These are phyloP conservation scores for Mechanitis mazaeus DNA, from an alignment of 2,888 invertebrate species.

Conservation along the genomic window DNA sequence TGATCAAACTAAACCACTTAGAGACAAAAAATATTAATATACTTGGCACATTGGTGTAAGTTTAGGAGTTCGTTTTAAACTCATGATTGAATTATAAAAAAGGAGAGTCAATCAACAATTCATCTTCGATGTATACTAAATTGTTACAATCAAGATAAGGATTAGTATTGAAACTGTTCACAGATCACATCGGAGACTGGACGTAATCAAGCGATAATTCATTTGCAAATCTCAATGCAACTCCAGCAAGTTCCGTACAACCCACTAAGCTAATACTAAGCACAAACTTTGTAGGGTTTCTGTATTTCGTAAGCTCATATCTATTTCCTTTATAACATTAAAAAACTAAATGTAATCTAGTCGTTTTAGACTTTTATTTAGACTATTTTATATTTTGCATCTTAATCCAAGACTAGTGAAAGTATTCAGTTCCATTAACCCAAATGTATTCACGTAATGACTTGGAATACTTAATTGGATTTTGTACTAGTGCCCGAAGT, in stretches of 20 bases:
- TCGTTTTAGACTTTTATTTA: neutral
- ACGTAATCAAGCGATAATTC: slow-evolving; percentile 29
- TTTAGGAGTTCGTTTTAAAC: no score
- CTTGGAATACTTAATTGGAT: slow-evolving; percentile 37
- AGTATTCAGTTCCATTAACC: slow-evolving; percentile 44
- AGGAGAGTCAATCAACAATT: slow-evolving; percentile 6
- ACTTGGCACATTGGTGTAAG: no score
- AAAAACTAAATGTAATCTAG: no score
- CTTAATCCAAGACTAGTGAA: slow-evolving; percentile 29
- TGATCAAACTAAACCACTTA: no score
- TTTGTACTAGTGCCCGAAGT: slow-evolving; percentile 31
- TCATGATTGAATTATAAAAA: slow-evolving; percentile 2
- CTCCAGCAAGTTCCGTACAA: slow-evolving; percentile 24
- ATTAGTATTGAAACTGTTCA: slow-evolving; percentile 18
- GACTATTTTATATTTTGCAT: neutral
- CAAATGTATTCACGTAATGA: slow-evolving; percentile 37
- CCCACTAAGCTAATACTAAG: neutral
- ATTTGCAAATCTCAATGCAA: slow-evolving; percentile 32
- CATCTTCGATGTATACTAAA: neutral
- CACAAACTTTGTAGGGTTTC: slow-evolving; percentile 11
- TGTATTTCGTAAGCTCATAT: slow-evolving; percentile 5
- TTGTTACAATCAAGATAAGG: slow-evolving; percentile 11
- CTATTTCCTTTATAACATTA: no score
- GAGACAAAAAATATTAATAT: no score
- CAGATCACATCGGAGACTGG: slow-evolving; percentile 22